These are phyloP conservation scores for Myanophis thanlyinensis DNA, from an alignment of 2,113 vertebrate species.

Conservation along the genomic window DNA sequence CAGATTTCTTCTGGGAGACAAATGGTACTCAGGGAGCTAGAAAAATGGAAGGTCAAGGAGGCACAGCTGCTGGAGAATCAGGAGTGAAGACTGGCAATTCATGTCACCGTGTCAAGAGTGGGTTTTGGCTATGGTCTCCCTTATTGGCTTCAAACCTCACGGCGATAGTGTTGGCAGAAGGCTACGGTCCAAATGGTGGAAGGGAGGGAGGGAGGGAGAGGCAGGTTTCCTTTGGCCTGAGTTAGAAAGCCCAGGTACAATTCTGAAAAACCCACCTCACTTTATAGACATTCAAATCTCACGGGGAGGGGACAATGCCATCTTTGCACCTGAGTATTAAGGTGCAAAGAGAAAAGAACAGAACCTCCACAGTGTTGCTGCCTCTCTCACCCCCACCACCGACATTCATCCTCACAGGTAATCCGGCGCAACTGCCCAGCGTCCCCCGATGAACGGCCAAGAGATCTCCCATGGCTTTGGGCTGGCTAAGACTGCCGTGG, in stretches of 20 bases:
- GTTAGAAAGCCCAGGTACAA: slow-evolving; percentile 21
- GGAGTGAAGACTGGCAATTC: background rate
- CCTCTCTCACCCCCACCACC: background rate
- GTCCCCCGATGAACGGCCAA: background rate
- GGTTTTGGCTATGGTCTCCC: background rate
- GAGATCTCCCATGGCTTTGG: background rate
- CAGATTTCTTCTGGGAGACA: background rate
- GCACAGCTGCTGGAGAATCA: background rate
- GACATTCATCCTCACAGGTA: background rate
- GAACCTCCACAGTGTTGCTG: background rate
- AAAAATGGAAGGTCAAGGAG: background rate
- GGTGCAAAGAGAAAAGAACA: background rate
- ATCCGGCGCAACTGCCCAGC: background rate
- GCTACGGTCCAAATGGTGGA: background rate
- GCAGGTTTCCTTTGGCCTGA: background rate
- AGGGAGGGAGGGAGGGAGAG: background rate
- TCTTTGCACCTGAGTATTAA: background rate
- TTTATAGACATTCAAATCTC: slow-evolving; percentile 39
- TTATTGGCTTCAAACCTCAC: background rate
- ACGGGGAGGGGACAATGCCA: background rate
- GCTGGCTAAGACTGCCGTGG: background rate
- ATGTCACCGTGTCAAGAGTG: background rate
- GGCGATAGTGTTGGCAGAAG: background rate
- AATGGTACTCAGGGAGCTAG: background rate
- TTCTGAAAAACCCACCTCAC: background rate